phyloP scores from a whole-genome alignment of 2,113 vertebrate genomes.

The Abramis brama region DNA sequence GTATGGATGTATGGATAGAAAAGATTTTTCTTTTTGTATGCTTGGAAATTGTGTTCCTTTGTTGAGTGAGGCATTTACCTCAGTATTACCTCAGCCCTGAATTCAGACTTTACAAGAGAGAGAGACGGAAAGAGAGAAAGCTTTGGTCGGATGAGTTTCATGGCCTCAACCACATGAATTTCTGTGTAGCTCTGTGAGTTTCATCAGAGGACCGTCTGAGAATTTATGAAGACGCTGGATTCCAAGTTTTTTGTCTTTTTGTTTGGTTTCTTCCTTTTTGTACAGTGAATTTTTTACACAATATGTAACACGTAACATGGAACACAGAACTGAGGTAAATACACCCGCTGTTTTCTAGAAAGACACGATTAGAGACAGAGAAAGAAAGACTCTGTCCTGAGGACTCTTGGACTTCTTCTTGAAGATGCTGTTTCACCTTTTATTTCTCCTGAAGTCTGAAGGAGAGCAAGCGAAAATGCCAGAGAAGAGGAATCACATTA shows the following conservation, averaged over 20 bases:
- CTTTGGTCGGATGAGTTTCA: background rate
- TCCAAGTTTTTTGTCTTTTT: constrained; percentile 8
- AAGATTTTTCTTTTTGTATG: background rate
- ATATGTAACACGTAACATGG: background rate
- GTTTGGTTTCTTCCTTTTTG: constrained; percentile 18
- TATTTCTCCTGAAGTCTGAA: background rate
- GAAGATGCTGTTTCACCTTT: background rate
- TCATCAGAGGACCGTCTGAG: constrained; percentile 17
- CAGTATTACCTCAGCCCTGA: constrained; percentile 32
- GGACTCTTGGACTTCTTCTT: background rate
- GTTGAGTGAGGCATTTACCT: background rate
- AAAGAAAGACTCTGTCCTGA: constrained; percentile 6
- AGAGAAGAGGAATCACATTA: background rate
- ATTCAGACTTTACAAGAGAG: constrained; percentile 9
- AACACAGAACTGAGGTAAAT: background rate
- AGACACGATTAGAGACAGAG: background rate
- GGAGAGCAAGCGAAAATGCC: background rate
- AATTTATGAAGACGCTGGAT: background rate
- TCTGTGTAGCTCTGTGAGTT: constrained; percentile 39
- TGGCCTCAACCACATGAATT: constrained; percentile 16
- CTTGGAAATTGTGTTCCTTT: background rate
- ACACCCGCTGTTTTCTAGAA: background rate
- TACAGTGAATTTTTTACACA: constrained; percentile 30
- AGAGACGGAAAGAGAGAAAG: constrained; percentile 9
- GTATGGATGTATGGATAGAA: background rate